Evolutionary conservation across 35 echinoderm and acorn worm species (phyloP), one percentile per base, ranked within the genome.

Genomic region (Amphiura filiformis): DNA sequence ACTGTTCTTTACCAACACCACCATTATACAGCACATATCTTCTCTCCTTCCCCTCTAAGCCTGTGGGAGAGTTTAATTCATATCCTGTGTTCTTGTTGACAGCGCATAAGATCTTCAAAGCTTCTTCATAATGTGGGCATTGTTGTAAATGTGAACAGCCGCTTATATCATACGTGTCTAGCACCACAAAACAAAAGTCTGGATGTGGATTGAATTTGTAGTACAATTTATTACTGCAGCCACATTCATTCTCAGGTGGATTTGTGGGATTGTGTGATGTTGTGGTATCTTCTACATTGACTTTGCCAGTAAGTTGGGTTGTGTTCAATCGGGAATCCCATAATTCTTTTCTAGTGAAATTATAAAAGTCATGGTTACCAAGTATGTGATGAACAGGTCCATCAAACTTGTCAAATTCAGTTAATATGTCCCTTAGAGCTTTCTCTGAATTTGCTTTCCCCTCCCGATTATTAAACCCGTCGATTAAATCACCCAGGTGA

Each of bases 321-420:
- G 39, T 84, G 5, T 41, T 42, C 26, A 90, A 38, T 39, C 12
- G 38, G 82, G 87, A 22, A 94, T 75, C 0, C 83, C 70, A 56
- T 34, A 80, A 47, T 88, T 77, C 37, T 79, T 78, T 76, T 37
- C 90, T 75, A 23, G 38, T 90, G 77, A 94, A 99, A 80, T 94
- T 94, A 78, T 90, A 99, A 34, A 99, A 42, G 65, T 99, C 96
- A 81, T 99, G 96, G 37, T 99, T 99, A 30, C 96, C 96, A 33
- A 88, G 37, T 1, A 81, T 56, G 81, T 94, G 87, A 39, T 99
- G 93, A 13, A 94, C 37, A 35, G 77, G 57, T 4, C 90, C 93
- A 31, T 70, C 12, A 79, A 41, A 87, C 37, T 22, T 88, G n/a
- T 85, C 83, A 39, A 94, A 82, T 65, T 94, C 92, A 5, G 77